Evolutionary conservation across 1,140 invertebrate species (phyloP), one percentile per base, ranked within the genome.

Genomic region (Lordiphosa mommai): DNA sequence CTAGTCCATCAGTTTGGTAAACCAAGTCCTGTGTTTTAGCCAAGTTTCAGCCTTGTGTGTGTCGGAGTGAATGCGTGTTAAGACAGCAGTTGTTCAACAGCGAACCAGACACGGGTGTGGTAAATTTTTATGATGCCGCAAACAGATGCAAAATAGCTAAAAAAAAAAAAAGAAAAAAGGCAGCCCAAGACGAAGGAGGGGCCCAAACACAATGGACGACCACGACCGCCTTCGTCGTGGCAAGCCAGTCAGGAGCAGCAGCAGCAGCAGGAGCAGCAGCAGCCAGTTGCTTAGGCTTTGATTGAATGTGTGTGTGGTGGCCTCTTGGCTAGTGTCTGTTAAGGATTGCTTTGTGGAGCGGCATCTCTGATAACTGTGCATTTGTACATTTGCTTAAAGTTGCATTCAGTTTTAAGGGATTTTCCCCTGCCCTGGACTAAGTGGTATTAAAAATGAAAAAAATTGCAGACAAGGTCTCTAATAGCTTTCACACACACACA

Each of bases 121-220:
- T 82, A 84, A 69, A 82, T 82, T 82, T 82, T 82, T 82, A 85
- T 84, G 79, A 77, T 84, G 77, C 77, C 77, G 77, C 77, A 84
- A 84, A 84, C 77, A 84, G 77, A 84, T 84, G 79, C 77, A 84
- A 84, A 82, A 84, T 84, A 60, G 72, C 72, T 66, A 67, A 71
- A 80, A 76, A 76, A 57, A 71, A 82, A 76, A 60, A 29, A 30
- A 29, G 12, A 9, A 8, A 13, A 32, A 3, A 17, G 57, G 2
- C 34, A 48, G 41, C 14, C 47, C 33, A 32, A 68, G 61, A 64
- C 41, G 52, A 41, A 33, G 48, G 47, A 41, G 38, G 50, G 49
- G 14, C 36, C 7, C 20, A 40, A 65, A 72, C 58, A 80, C 76
- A 82, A 82, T 82, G 47, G 71, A 53, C 57, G 16, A 20, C 32